A percentile compares a stretch with the other conserved stretches of the same genome.
Conservation (phyloP, 2,113 vertebrate genomes). For the Physeter macrocephalus region DNA sequence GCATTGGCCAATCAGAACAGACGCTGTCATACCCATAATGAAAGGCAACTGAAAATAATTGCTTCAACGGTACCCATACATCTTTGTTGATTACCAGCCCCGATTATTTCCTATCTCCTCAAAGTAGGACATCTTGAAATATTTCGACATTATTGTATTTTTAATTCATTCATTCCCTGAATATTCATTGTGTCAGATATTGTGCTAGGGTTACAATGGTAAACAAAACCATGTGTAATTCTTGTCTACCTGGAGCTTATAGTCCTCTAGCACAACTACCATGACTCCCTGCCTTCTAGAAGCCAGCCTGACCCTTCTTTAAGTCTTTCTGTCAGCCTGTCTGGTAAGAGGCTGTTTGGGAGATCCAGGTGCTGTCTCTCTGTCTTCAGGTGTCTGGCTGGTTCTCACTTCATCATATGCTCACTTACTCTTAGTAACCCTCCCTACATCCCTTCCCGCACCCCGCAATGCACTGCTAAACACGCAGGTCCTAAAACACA, state of each 20-base stretch:
- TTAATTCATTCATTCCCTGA: not conserved
- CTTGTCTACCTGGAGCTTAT: not conserved
- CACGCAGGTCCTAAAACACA: not conserved
- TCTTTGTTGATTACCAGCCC: not conserved
- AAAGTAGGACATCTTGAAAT: not conserved
- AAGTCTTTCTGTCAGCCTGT: not conserved
- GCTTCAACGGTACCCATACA: rapidly evolving
- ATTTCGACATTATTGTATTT: not conserved
- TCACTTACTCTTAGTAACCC: not conserved
- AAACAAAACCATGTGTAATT: not conserved
- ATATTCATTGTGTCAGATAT: not conserved
- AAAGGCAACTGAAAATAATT: not conserved
- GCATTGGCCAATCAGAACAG: not conserved
- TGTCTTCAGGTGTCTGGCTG: not conserved
- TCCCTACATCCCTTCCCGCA: rapidly evolving
- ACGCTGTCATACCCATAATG: not conserved
- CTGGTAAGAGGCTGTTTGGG: not conserved
- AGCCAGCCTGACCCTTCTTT: not conserved
- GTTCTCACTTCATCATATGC: not conserved
- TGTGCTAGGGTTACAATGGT: not conserved
- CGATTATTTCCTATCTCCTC: not conserved
- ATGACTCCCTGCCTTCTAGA: not conserved
- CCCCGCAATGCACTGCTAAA: not conserved
- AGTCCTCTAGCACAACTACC: not conserved
- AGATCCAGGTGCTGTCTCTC: not conserved